These are phyloP conservation scores for Hyles lineata DNA, from an alignment of 2,888 invertebrate species.

Conservation along the genomic window DNA sequence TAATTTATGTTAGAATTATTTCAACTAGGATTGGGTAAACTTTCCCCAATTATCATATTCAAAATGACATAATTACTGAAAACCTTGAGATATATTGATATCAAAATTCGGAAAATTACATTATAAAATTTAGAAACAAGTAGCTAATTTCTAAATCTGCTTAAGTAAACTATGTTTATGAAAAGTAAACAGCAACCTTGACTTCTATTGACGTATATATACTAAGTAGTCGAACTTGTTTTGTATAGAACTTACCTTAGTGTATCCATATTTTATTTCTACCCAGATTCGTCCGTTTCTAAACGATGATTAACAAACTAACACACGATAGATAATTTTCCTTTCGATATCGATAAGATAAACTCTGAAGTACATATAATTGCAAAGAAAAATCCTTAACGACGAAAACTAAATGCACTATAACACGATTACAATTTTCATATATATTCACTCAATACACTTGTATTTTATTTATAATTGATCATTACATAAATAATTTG, in stretches of 20 bases:
- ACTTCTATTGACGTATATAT: conserved; percentile 42
- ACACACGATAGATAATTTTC: conserved; percentile 39
- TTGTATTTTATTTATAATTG: neutral
- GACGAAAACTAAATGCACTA: neutral
- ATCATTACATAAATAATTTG: neutral
- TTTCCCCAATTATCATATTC: no score
- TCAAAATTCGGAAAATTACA: neutral
- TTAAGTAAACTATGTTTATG: neutral
- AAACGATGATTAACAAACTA: conserved; percentile 37
- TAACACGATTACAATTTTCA: conserved; percentile 12
- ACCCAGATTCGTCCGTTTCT: conserved; percentile 31
- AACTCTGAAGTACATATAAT: conserved; percentile 33
- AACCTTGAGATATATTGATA: no score
- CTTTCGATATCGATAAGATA: conserved; percentile 56
- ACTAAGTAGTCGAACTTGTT: conserved; percentile 20
- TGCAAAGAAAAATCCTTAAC: conserved; percentile 22
- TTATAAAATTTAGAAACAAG: neutral
- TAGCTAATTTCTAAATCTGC: neutral
- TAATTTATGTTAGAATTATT: no score
- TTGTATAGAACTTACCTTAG: conserved; percentile 50
- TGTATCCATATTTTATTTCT: conserved; percentile 59
- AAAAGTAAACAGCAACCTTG: conserved; percentile 52
- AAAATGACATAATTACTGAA: no score
- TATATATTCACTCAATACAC: neutral
- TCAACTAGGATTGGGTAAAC: no score